Evolutionary conservation across 2,888 invertebrate genomes (phyloP), one percentile per base, ranked within the genome.

Genomic region (Hydrotaea diabolus): DNA sequence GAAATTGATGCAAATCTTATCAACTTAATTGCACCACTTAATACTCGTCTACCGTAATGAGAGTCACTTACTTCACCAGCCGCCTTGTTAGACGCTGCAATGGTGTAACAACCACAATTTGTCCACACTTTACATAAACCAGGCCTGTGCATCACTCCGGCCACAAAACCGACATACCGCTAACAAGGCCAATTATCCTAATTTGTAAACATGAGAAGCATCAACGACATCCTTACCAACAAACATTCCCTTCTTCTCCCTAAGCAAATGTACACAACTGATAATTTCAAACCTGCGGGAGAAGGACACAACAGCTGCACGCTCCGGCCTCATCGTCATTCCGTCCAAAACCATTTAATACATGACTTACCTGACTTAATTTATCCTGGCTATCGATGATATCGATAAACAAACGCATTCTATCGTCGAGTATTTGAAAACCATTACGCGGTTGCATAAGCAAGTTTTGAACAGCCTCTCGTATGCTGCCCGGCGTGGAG

Each of bases 351-450:
- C 49, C 49, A 2, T 5, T 5, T 13, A 31, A 31, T 31, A 7
- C 31, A 39, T 0, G 26, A 83, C 90, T 93, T 93, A 96, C 96
- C 96, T 96, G 95, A 90, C 96, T 96, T 91, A 96, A 95, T 91
- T 95, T 94, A 91, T 96, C 96, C 93, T 96, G 96, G 77, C 96
- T 95, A 91, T 96, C 96, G 92, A 96, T 94, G 88, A 96, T 96
- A 90, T 96, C 96, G 91, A 96, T 95, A 93, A 96, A 96, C 71
- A 96, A 94, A 59, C 95, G 94, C 90, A 96, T 94, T 91, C 96
- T 95, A 93, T 96, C 96, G 90, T 96, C 96, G 93, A 95, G 94
- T 90, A 95, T 95, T 89, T 95, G 95, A 92, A 96, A 95, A 23
- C 96, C 96, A 90, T 96, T 96, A 82, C 96, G 93, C 15, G 96